Conservation (phyloP, 2,113 vertebrate species). For the Phalacrocorax brasilianus region DNA sequence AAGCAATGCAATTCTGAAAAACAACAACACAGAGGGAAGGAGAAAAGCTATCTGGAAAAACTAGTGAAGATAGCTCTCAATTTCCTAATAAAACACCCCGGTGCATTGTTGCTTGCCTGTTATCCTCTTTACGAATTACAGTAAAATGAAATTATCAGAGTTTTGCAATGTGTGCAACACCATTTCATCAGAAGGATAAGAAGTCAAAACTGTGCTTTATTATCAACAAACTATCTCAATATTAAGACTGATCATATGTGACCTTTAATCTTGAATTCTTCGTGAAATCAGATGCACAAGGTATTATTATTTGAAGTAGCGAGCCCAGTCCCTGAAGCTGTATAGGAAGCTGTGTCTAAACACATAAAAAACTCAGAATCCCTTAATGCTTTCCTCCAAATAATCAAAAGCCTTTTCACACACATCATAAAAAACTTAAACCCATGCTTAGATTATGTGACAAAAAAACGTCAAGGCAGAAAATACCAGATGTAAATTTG, state of each 20-base stretch:
- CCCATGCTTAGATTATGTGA: neutral
- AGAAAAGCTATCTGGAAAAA: constrained; percentile 26
- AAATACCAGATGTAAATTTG: neutral
- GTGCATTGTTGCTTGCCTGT: constrained; percentile 10
- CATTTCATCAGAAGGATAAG: constrained; percentile 17
- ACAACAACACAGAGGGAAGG: constrained; percentile 32
- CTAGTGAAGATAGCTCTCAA: constrained; percentile 28
- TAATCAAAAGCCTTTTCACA: neutral
- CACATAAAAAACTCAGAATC: neutral
- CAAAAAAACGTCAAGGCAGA: neutral
- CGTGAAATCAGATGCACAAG: neutral
- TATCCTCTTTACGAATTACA: constrained; percentile 36
- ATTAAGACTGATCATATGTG: neutral
- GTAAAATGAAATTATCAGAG: constrained; percentile 54
- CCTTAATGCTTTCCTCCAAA: neutral
- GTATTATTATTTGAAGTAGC: neutral
- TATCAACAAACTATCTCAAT: neutral
- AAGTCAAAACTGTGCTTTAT: neutral
- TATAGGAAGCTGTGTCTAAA: neutral
- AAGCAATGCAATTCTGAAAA: constrained; percentile 56
- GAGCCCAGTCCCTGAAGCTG: neutral
- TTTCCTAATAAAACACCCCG: constrained; percentile 61
- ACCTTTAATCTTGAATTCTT: constrained; percentile 10
- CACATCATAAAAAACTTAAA: neutral
- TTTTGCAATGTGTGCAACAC: neutral